Percentiles rank a stretch among this genome's conserved stretches.
Evolutionary conservation across 2,888 invertebrate species (phyloP).

Genomic region (Cylloceria caligata): DNA sequence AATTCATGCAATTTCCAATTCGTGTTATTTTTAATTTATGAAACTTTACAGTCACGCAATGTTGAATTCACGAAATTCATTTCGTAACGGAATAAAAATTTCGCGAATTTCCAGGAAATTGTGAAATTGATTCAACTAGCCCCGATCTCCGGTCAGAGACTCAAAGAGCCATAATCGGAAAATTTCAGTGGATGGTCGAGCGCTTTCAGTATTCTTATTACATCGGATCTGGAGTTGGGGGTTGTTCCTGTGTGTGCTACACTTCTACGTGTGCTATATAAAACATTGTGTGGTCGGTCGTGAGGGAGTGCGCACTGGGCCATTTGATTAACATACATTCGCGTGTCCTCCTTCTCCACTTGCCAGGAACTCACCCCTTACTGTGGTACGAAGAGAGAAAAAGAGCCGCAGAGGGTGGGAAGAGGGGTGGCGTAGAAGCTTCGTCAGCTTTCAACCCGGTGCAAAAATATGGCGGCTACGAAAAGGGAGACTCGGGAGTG

Average conservation of each 20-base stretch:
- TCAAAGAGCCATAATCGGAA: conserved; percentile 53
- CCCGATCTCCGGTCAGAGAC: conserved; percentile 1
- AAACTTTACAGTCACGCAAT: not conserved
- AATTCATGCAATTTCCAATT: no score
- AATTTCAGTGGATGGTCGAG: conserved; percentile 53
- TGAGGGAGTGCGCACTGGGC: conserved; percentile 59
- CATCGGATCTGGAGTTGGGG: conserved; percentile 52
- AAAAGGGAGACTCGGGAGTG: conserved; percentile 55
- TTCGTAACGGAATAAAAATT: not conserved
- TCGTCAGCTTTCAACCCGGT: conserved; percentile 54
- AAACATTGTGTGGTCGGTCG: conserved; percentile 51
- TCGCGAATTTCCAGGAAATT: not conserved
- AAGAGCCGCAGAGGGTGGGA: conserved; percentile 35
- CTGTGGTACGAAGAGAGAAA: conserved; percentile 24
- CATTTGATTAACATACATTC: conserved; percentile 72
- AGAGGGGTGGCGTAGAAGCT: conserved; percentile 44
- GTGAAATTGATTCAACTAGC: not conserved
- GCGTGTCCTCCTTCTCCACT: conserved; percentile 67
- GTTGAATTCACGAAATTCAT: not conserved
- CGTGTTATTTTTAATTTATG: not conserved
- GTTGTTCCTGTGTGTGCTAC: conserved; percentile 20
- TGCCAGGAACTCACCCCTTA: conserved; percentile 59
- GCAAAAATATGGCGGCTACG: conserved; percentile 66
- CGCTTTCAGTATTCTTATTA: conserved; percentile 55
- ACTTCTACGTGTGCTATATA: conserved; percentile 28